Evolutionary conservation across 2,113 vertebrate genomes (phyloP).

Genomic region (Bufo gargarizans): DNA sequence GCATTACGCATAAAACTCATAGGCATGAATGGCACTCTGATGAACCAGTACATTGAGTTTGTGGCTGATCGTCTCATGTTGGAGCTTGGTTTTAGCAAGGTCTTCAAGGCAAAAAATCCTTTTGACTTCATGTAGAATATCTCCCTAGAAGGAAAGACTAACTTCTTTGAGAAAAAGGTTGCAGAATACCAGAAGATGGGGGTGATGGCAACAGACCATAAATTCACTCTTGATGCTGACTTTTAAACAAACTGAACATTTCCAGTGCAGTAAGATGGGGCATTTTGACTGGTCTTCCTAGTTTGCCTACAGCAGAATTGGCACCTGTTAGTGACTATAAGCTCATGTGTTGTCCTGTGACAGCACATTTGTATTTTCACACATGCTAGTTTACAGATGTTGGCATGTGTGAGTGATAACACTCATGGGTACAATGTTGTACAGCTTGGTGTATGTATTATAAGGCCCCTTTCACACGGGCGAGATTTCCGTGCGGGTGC

Average conservation of each 20-base stretch:
- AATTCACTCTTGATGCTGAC: slow-evolving; percentile 93
- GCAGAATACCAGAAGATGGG: slow-evolving; percentile 98
- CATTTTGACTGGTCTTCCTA: neutral
- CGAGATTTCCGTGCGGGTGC: too few species aligned
- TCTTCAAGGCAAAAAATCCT: slow-evolving; percentile 88
- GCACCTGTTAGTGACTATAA: slow-evolving; percentile 22
- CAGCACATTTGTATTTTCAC: neutral
- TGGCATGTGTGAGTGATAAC: neutral
- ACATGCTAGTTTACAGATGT: slow-evolving; percentile 24
- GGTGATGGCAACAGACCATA: slow-evolving; percentile 91
- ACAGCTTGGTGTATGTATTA: slow-evolving; percentile 52
- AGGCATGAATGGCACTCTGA: slow-evolving; percentile 93
- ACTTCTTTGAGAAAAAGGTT: slow-evolving; percentile 98
- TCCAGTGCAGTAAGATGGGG: neutral
- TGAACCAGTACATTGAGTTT: slow-evolving; percentile 96
- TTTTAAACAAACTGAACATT: slow-evolving; percentile 72
- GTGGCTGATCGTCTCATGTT: slow-evolving; percentile 92
- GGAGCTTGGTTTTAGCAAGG: slow-evolving; percentile 92
- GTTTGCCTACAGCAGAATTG: neutral
- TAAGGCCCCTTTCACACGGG: too few species aligned
- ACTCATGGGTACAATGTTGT: slow-evolving; percentile 51
- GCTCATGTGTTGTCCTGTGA: neutral
- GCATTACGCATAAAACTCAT: slow-evolving; percentile 93
- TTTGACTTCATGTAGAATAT: slow-evolving; percentile 99
- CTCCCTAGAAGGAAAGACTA: slow-evolving; percentile 97